Conservation (phyloP, 2,113 vertebrate species). For the Gavia stellata region DNA sequence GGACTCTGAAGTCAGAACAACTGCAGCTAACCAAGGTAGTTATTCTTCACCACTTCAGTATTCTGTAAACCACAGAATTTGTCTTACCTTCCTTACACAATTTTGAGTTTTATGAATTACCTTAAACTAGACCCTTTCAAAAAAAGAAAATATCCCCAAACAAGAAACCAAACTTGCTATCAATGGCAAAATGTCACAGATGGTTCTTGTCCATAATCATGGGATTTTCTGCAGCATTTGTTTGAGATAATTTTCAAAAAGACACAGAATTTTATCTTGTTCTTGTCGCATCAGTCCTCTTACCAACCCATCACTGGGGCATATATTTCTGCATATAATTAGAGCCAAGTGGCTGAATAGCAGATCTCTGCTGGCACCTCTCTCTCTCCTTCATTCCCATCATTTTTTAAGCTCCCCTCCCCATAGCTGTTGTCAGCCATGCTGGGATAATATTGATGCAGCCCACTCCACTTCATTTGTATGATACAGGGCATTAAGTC, state of each 20-base stretch:
- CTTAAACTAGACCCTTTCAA: not conserved
- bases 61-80: not conserved
- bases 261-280: not conserved
- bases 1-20: not conserved
- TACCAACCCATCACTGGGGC: not conserved
- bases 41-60: not conserved
- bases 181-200: not conserved
- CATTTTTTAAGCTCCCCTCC: not conserved
- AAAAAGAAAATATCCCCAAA: not conserved
- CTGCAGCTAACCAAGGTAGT: not conserved
- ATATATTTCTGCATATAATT: not conserved
- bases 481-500: conserved; percentile 18
- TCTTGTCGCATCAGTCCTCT: not conserved
- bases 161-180: not conserved
- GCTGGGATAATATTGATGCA: not conserved
- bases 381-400: not conserved
- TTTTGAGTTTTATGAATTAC: not conserved
- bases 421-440: not conserved
- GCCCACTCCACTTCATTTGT: conserved; percentile 7
- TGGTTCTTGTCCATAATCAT: not conserved
- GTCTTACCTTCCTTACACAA: not conserved
- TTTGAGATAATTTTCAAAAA: not conserved
- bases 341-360: not conserved
- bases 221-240: not conserved
- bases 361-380: not conserved